Base-by-base conservation (phyloP, 2,888 invertebrate genomes). In the Papilio protenor region DNA sequence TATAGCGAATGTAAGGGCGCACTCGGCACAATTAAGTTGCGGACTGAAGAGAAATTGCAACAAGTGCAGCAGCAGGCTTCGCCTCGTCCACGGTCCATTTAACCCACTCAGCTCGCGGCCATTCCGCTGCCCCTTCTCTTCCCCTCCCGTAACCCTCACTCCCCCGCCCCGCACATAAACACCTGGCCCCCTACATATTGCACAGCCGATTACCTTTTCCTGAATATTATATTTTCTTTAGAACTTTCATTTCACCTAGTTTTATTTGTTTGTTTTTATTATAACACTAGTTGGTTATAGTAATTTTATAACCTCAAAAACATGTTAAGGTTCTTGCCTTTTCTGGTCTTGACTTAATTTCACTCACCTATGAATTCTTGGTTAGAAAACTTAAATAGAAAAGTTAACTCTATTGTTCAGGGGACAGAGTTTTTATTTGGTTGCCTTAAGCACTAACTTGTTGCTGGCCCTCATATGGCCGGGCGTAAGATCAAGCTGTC, bases 21-120 rank as follows among this genome's bases (percentile, higher is more conserved):
- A 91, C 91, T 93, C 86, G 87, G 87, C 84, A 91, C 91, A 91
- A 92, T 93, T 91, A 92, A 92, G 89, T 91, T 88, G 88, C 87
- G 84, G 88, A 90, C 90, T 89, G 84, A 87, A 89, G 90, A 88
- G 90, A 91, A 91, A 93, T 92, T 93, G 93, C 92, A 94, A 92
- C 92, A 93, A 94, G 91, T 94, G 93, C 93, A 93, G 93, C 93
- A 93, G 79, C 87, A 88, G 87, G 89, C 86, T 86, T 85, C 86
- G 88, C 84, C 84, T 86, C 87, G 90, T 88, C 90, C 90, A 90
- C 90, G 91, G 87, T 92, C 91, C 91, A 92, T 92, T 93, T 89
- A 93, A 93, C 90, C 87, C 90, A 91, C 91, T 92, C 90, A 86
- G 86, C 86, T 86, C 85, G 87, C 86, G 87, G 86, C 85, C 82